Base-by-base conservation (phyloP, 2,113 vertebrate species). In the Sula dactylatra region DNA sequence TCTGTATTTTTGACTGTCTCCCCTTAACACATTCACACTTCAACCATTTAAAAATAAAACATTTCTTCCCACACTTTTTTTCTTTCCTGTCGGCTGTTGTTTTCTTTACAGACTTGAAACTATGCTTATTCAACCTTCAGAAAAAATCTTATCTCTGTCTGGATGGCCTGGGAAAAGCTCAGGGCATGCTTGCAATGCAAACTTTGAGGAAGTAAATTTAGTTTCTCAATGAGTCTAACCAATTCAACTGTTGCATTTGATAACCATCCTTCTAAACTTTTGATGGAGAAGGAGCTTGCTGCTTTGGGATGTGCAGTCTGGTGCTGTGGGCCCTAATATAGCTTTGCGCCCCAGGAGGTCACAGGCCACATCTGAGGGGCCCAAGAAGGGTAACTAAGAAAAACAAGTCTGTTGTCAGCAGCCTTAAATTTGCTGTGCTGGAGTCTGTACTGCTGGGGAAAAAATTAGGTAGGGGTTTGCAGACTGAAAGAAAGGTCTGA, bases 141-240 rank as follows among this genome's bases (percentile, higher is more conserved):
- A 78, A 94, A 69, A 76, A 45, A 32, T 74, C 72, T 86, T 81
- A 58, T 92, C 91, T 86, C 19, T 1, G 16, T 50, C 58, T 8
- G 6, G 66, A 36, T 26, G 8, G 59, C 77, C 92, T 94, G 93
- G 55, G 83, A 95, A 88, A 86, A 86, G 76, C 77, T 86, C n/a
- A 50, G 83, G 55, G 55, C 59, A 84, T 0, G 11, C 55, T 59
- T 79, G 83, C 91, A 88, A 86, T 74, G 93, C 88, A 92, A 50
- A 86, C 69, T 74, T 86, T 61, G 81, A 89, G 86, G 93, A 91
- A 96, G 47, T 74, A 74, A 73, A 62, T 71, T 45, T 66, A 81
- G 82, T 81, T 96, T 95, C 64, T 86, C 55, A 59, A 58, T 67
- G 58, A 92, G 58, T 73, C 20, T n/a, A 58, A 61, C 34, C 67